Conservation (phyloP, 2,113 vertebrate species). For the Anser cygnoides region DNA sequence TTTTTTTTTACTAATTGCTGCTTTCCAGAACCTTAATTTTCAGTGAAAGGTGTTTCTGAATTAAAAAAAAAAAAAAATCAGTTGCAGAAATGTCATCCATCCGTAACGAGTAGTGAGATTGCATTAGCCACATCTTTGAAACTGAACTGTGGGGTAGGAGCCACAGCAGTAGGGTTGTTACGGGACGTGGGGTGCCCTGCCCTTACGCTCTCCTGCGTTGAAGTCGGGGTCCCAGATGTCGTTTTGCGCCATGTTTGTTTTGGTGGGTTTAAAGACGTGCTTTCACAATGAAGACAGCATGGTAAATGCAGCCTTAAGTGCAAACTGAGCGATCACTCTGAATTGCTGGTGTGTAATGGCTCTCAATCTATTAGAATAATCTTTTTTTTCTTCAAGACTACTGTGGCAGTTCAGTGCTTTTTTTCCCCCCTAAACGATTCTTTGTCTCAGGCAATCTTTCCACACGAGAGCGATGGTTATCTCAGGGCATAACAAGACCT, state of each 20-base stretch:
- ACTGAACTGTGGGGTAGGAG: background rate
- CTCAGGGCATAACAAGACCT: slow-evolving; percentile 41
- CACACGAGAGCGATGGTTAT: slow-evolving; percentile 52
- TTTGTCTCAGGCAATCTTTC: slow-evolving; percentile 52
- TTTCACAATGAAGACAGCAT: background rate
- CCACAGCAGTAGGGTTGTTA: background rate
- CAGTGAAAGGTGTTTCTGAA: background rate
- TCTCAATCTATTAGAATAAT: slow-evolving; percentile 33
- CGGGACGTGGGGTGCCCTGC: background rate
- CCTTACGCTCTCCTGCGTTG: background rate
- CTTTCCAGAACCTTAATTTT: background rate
- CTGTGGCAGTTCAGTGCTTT: slow-evolving; percentile 31
- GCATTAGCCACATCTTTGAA: background rate
- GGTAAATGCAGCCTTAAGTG: background rate
- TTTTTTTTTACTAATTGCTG: background rate
- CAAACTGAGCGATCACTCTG: background rate
- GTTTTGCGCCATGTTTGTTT: background rate
- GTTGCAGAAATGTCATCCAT: background rate
- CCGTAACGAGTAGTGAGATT: background rate
- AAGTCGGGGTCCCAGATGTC: background rate
- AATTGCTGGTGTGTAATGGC: slow-evolving; percentile 28
- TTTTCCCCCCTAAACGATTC: background rate
- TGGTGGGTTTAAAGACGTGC: background rate
- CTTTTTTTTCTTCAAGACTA: slow-evolving; percentile 53
- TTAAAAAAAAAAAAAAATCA: background rate